These are phyloP conservation scores for Coptodon bakossiorum DNA, from an alignment of 2,113 vertebrate species.

Conservation along the genomic window DNA sequence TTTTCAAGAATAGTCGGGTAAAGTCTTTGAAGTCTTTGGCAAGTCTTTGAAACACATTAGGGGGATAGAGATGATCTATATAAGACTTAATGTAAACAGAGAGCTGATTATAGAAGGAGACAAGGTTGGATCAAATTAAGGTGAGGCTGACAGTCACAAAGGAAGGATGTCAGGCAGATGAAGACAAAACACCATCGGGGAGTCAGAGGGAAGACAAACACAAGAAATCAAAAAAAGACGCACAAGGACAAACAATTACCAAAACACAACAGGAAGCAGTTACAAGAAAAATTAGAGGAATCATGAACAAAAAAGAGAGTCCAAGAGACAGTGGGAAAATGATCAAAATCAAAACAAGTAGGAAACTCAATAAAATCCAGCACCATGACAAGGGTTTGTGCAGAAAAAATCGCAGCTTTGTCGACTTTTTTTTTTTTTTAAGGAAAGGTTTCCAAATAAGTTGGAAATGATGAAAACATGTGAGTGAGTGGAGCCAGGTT, in stretches of 20 bases:
- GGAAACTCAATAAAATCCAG: neutral
- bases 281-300: neutral
- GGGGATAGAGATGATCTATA: neutral
- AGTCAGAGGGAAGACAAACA: neutral
- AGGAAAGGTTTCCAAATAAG: neutral
- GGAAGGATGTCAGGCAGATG: neutral
- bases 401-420: neutral
- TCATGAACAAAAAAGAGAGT: neutral
- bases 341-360: neutral
- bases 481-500: neutral
- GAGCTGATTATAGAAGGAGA: neutral
- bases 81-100: neutral
- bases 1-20: neutral
- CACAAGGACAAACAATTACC: neutral
- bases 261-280: neutral
- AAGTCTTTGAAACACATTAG: neutral
- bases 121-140: neutral
- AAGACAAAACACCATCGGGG: neutral
- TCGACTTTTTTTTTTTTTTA: fast-evolving
- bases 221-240: neutral
- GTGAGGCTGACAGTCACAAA: neutral
- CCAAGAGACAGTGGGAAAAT: neutral
- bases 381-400: neutral
- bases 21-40: neutral
- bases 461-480: neutral